Base-by-base conservation (phyloP, 2,797 vertebrate genomes). In the Enteromius afrohamiltoni region DNA sequence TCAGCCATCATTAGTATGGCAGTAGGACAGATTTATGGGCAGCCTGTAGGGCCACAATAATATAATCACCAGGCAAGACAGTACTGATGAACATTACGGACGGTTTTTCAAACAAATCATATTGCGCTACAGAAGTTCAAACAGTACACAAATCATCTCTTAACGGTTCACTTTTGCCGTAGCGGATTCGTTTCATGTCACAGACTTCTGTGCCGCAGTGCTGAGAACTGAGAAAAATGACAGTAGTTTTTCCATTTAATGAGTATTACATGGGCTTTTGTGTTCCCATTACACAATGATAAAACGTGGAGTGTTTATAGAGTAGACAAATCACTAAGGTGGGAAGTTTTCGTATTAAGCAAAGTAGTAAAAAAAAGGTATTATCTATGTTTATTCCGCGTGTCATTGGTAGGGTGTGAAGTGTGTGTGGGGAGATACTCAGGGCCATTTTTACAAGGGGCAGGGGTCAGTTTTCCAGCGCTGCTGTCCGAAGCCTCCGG, bases 1-100 rank as follows among this genome's bases (percentile, higher is more conserved):
- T 88, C 86, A 82, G 47, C 67, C 86, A 60, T 85, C 76, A 65
- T 87, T 85, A 87, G 76, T 49, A 21, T 80, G 86, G 83, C 78
- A 87, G 84, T 70, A 29, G 45, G 78, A 82, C 68, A 78, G 82
- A 87, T 88, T 84, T 83, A 80, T 80, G 83, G 73, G 23, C 67
- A 55, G 53, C 68, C 82, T 73, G 68, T 82, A 76, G 85, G 81
- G 47, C 70, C 81, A 62, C 75, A 69, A 83, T 88, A 85, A 88
- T 88, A 81, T 47, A 85, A 88, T 88, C 70, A 85, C 49, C 26
- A 64, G 53, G 77, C 58, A 71, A 80, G 79, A 84, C 60, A 77
- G 58, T 74, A 76, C 71, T 42, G 62, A 85, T 45, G 69, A 68
- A 67, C 34, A 21, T 67, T 58, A 47, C 29, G 21, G n/a, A 62